These are phyloP conservation scores for Chaetura pelagica DNA, from an alignment of 2,113 vertebrate genomes.

Conservation along the genomic window DNA sequence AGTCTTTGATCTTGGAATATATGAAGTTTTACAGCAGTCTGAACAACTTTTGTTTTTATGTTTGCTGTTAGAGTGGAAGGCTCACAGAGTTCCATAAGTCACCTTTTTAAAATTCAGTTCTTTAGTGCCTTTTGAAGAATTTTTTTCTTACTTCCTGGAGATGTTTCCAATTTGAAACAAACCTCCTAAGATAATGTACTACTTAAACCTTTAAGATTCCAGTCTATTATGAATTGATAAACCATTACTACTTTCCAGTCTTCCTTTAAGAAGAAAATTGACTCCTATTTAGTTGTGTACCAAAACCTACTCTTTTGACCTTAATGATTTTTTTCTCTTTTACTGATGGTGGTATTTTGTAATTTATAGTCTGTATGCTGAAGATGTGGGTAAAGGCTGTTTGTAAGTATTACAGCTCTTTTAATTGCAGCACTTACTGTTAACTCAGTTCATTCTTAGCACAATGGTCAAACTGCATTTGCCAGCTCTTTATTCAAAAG, in stretches of 20 bases:
- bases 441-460: neutral
- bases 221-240: neutral
- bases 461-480: neutral
- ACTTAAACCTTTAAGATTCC: neutral
- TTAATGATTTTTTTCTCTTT: neutral
- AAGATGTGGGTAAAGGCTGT: neutral
- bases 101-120: neutral
- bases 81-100: neutral
- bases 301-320: neutral
- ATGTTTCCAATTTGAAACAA: neutral
- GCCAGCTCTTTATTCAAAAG: constrained; percentile 54
- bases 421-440: neutral
- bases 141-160: neutral
- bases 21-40: neutral
- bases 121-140: neutral
- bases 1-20: neutral
- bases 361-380: neutral
- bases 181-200: neutral
- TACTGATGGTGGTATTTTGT: neutral
- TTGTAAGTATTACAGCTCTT: neutral
- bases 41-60: neutral
- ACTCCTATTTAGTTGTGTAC: neutral
- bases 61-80: neutral
- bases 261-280: neutral
- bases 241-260: neutral